A percentile compares a stretch with the other conserved stretches of the same genome.
Conservation (phyloP, 2,797 vertebrate species). For the Rachycentron canadum region DNA sequence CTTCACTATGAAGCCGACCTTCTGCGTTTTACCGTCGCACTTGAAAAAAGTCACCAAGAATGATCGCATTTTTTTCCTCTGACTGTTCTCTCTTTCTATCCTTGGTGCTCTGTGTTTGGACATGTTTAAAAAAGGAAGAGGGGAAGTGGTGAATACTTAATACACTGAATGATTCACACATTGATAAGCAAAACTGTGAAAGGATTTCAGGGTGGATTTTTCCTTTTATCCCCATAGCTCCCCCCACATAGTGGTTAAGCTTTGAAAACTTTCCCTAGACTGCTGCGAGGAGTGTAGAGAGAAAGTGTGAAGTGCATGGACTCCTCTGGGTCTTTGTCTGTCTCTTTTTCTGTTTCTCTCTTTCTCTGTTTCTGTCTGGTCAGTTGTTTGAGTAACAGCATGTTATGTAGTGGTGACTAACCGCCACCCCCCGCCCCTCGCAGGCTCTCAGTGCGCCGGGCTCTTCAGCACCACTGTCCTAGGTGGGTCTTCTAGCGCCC, state of each 20-base stretch:
- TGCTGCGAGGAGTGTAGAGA: neutral
- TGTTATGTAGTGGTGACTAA: conserved; percentile 88
- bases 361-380: conserved; percentile 41
- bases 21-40: neutral
- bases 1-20: neutral
- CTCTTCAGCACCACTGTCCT: conserved; percentile 99
- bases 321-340: conserved; percentile 44
- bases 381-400: conserved; percentile 74
- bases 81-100: neutral
- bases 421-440: conserved; percentile 70
- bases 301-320: conserved; percentile 25
- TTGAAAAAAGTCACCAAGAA: neutral
- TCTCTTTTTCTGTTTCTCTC: conserved; percentile 15
- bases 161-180: neutral
- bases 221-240: conserved; percentile 11
- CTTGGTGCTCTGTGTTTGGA: neutral
- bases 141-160: neutral
- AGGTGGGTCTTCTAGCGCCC: conserved; percentile 99
- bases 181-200: neutral
- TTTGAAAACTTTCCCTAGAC: neutral
- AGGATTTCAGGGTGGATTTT: conserved; percentile 28
- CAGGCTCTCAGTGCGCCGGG: conserved; percentile 99
- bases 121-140: neutral
- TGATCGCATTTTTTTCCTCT: neutral
- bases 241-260: neutral